Percentiles rank a stretch among this genome's conserved stretches.
phyloP scores from a whole-genome alignment of 2,797 vertebrate genomes.

The Tinamus major region DNA sequence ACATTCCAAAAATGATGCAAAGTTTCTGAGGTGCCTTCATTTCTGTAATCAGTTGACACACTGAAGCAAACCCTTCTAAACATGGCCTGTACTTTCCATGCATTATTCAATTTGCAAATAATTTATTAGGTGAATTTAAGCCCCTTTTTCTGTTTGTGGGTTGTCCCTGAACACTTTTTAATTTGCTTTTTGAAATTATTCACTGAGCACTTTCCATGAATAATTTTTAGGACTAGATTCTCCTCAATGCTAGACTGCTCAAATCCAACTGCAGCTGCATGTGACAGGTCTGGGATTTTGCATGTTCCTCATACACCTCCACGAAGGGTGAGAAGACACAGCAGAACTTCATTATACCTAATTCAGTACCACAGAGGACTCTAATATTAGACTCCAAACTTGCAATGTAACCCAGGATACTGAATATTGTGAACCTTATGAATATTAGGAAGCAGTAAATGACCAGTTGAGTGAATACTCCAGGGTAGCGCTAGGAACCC shows the following conservation, averaged over 20 bases:
- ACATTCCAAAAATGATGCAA: background rate
- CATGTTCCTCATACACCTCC: background rate
- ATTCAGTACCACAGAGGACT: background rate
- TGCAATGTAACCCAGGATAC: background rate
- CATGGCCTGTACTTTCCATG: background rate
- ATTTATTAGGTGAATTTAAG: constrained; percentile 61
- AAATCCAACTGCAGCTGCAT: background rate
- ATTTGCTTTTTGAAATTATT: constrained; percentile 49
- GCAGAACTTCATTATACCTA: background rate
- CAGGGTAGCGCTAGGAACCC: background rate
- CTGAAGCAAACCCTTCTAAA: background rate
- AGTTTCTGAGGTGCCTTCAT: background rate
- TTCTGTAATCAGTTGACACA: constrained; percentile 1
- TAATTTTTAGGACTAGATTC: constrained; percentile 18
- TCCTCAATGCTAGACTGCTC: background rate
- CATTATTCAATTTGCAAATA: constrained; percentile 58
- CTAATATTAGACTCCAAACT: background rate
- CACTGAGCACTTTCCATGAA: constrained; percentile 13
- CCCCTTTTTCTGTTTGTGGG: constrained; percentile 35
- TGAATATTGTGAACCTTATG: background rate
- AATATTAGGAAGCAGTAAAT: background rate
- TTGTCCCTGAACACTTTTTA: constrained; percentile 21
- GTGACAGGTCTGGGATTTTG: background rate
- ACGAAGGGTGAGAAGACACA: background rate
- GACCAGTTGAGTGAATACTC: background rate